Evolutionary conservation across 2,888 invertebrate genomes (phyloP), one percentile per base, ranked within the genome.

Genomic region (Osedax fenrisi): DNA sequence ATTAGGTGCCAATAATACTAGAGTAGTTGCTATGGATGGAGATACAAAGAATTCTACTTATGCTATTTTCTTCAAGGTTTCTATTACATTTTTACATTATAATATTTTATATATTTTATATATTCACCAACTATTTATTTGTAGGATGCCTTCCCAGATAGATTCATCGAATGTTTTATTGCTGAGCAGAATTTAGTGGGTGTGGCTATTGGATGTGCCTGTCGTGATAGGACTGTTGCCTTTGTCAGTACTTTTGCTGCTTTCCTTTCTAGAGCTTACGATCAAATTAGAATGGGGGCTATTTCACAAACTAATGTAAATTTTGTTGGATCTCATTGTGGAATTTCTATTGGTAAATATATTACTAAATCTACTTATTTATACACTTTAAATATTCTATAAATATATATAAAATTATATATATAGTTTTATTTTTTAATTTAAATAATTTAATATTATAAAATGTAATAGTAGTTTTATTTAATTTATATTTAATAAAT

Each of bases 11-110:
- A 86, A 83, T 77, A 88, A 87, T 84, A 81, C 80, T 78, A 89
- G 94, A 76, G 93, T 98, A 23, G 90, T 98, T 80, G 95, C 94
- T 71, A 85, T 98, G 80, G 97, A 98, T 84, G 97, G 94, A 25
- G 98, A 98, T 85, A 96, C 95, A 79, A 98, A 97, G 86, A 98
- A 99, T 86, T 98, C 97, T 0, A 99, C 98, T 0, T 99, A 89
- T 86, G 91, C 97, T 21, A 93, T 94, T 80, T 94, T 92, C 83
- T 88, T 97, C 78, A 91, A 90, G 84, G 83, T 83, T 76, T 76
- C 77, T 64, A 61, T n/a, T 25, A 69, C 21, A 69, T 3, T 10
- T 23, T 10, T n/a, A 5, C n/a, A 5, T n/a, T 23, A 17, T 23
- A 64, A 64, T 23, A 21, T 26, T 76, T n/a, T 26, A 24, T 10